Percentiles rank a stretch among this genome's conserved stretches.
phyloP scores from a whole-genome alignment of 2,797 vertebrate genomes.

The Girardinus metallicus region DNA sequence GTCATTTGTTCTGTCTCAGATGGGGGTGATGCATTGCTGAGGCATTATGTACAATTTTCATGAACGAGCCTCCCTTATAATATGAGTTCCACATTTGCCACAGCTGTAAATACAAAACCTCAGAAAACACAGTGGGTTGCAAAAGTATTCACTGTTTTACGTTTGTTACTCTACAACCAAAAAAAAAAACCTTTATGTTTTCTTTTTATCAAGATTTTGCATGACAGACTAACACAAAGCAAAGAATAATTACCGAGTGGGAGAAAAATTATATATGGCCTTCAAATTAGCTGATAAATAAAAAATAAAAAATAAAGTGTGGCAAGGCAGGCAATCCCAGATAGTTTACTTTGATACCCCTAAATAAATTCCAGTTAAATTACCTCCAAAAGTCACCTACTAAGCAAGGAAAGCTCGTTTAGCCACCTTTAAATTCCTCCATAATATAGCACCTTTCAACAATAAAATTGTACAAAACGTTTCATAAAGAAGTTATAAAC shows the following conservation, averaged over 20 bases:
- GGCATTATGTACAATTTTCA: background rate
- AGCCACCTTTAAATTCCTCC: background rate
- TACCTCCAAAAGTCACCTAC: background rate
- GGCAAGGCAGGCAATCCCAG: background rate
- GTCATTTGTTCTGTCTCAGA: conserved; percentile 42
- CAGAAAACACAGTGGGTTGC: background rate
- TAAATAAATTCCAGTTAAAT: background rate
- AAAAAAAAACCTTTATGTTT: background rate
- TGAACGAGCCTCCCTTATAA: background rate
- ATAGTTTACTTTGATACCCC: background rate
- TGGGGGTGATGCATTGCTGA: conserved; percentile 37
- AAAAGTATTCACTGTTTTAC: background rate
- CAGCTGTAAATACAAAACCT: conserved; percentile 47
- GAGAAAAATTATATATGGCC: background rate
- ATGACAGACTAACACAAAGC: background rate
- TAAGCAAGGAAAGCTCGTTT: background rate
- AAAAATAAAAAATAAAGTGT: background rate
- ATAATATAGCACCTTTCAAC: background rate
- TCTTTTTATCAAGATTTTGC: background rate
- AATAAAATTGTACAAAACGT: background rate
- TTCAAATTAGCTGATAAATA: background rate
- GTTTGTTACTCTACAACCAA: background rate
- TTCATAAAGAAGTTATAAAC: background rate
- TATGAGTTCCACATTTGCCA: conserved; percentile 20
- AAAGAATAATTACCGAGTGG: background rate